Percentiles rank a stretch among this genome's conserved stretches.
Evolutionary conservation across 2,113 vertebrate genomes (phyloP).

Genomic region (Cacatua alba): DNA sequence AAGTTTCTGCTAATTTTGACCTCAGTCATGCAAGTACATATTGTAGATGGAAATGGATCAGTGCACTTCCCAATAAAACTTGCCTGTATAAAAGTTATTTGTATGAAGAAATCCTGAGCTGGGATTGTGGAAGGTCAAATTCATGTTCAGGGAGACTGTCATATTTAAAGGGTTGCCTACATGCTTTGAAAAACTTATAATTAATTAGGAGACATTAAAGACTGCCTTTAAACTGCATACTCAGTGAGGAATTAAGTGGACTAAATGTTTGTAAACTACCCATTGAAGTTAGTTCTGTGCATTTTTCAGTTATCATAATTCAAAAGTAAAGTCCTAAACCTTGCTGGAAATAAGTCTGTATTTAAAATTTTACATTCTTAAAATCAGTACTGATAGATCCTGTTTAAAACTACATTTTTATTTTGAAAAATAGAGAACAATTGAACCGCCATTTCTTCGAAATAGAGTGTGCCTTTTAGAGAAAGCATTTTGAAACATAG

Average conservation of each 20-base stretch:
- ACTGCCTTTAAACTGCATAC: not conserved
- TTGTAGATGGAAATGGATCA: not conserved
- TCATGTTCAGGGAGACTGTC: not conserved
- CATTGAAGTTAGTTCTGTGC: not conserved
- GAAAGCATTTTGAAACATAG: not conserved
- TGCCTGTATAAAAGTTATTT: not conserved
- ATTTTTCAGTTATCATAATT: not conserved
- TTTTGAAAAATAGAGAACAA: not conserved
- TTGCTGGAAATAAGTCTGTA: not conserved
- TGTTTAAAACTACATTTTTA: not conserved
- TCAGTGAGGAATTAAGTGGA: not conserved
- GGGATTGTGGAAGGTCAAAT: not conserved
- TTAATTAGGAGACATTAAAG: not conserved
- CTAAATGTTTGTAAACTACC: not conserved
- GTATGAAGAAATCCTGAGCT: not conserved
- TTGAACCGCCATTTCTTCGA: not conserved
- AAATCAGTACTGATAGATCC: not conserved
- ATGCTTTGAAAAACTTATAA: not conserved
- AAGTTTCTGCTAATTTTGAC: not conserved
- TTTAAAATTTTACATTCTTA: not conserved
- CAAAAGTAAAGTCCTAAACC: not conserved
- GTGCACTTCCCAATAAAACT: not conserved
- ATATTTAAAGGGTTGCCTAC: not conserved
- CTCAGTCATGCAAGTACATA: not conserved
- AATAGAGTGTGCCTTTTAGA: not conserved